phyloP scores from a whole-genome alignment of 2,113 vertebrate genomes.

The Egretta garzetta region DNA sequence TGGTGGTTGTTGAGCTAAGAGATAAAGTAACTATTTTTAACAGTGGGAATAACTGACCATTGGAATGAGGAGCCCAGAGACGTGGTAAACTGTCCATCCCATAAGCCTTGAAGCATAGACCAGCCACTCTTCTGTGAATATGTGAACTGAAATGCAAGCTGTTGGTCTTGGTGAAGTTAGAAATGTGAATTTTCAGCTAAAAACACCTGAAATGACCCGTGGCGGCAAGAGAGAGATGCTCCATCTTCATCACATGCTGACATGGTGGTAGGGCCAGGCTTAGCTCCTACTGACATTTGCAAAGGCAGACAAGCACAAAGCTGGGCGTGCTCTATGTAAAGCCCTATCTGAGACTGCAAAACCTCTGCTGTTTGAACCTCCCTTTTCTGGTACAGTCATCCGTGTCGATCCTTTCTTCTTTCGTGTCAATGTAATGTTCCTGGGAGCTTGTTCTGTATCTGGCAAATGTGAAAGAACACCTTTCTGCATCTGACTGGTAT shows the following conservation, averaged over 20 bases:
- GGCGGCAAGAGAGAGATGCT: background rate
- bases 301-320: background rate
- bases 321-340: background rate
- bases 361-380: background rate
- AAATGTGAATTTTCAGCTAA: background rate
- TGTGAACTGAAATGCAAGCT: background rate
- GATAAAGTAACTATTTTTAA: slow-evolving; percentile 57
- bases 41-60: slow-evolving; percentile 40
- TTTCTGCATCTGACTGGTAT: background rate
- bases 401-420: background rate
- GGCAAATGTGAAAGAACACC: background rate
- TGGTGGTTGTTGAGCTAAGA: background rate
- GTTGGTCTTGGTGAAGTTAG: background rate
- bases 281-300: background rate
- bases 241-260: background rate
- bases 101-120: background rate
- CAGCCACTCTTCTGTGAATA: background rate
- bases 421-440: background rate
- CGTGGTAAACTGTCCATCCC: background rate
- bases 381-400: background rate
- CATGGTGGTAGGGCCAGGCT: background rate
- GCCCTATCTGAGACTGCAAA: background rate
- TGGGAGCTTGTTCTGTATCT: background rate
- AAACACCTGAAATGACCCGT: background rate
- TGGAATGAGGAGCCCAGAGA: background rate